Evolutionary conservation across 2,797 vertebrate species (phyloP).

Genomic region (Rhincodon typus): DNA sequence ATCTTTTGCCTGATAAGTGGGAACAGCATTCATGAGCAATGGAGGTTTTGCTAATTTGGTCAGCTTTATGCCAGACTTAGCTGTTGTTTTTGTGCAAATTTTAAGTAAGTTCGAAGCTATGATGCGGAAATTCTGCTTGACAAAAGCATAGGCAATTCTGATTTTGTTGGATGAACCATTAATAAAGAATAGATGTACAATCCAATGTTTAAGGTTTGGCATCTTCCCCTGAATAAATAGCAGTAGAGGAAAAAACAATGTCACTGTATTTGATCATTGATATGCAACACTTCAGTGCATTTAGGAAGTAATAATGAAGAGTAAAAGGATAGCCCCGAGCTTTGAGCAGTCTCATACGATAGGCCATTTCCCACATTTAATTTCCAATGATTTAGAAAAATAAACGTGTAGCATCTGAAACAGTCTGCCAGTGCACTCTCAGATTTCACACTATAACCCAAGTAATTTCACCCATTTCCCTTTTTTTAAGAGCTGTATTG

Average conservation of each 20-base stretch:
- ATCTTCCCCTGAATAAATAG: not conserved
- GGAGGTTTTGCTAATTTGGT: not conserved
- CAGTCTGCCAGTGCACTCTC: not conserved
- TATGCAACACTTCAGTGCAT: not conserved
- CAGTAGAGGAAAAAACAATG: not conserved
- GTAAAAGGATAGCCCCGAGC: not conserved
- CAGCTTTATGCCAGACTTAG: not conserved
- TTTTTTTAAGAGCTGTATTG: not conserved
- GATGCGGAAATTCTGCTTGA: not conserved
- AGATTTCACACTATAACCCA: not conserved
- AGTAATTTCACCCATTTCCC: not conserved
- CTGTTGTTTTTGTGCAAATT: not conserved
- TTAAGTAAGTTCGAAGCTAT: not conserved
- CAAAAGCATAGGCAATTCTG: not conserved
- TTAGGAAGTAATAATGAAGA: not conserved
- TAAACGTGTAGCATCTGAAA: not conserved
- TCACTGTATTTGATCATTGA: not conserved
- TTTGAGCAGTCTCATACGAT: not conserved
- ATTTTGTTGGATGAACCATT: not conserved
- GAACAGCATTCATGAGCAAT: not conserved
- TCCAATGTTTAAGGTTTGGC: not conserved
- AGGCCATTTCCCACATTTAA: not conserved
- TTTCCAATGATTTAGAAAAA: not conserved
- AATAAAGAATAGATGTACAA: not conserved
- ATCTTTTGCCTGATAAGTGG: not conserved